These are phyloP conservation scores for Idaea aversata DNA, from an alignment of 2,888 invertebrate species.

Conservation along the genomic window DNA sequence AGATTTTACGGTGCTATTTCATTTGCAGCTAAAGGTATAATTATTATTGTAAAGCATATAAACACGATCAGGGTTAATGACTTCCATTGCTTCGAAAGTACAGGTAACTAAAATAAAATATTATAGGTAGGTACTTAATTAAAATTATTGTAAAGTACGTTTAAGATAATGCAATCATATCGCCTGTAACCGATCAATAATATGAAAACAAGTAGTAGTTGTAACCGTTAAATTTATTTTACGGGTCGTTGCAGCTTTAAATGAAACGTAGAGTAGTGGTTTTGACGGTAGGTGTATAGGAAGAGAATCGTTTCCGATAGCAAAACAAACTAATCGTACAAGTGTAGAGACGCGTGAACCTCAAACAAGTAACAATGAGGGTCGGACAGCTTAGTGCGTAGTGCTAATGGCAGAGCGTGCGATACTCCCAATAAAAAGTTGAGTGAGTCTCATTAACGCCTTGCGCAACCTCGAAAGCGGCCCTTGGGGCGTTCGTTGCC, in stretches of 20 bases:
- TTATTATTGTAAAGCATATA: constrained; percentile 46
- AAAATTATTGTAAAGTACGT: constrained; percentile 33
- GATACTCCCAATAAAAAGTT: constrained; percentile 66
- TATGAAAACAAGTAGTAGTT: constrained; percentile 17
- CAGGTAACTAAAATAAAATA: constrained; percentile 40
- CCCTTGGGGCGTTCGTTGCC: constrained; percentile 75
- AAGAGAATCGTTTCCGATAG: constrained; percentile 23
- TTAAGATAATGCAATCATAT: constrained; percentile 40
- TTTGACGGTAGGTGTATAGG: constrained; percentile 15
- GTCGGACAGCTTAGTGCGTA: constrained; percentile 31
- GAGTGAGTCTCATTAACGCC: constrained; percentile 72
- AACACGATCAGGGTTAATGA: constrained; percentile 59
- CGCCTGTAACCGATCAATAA: constrained; percentile 26
- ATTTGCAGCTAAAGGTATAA: constrained; percentile 39
- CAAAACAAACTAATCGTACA: constrained; percentile 29
- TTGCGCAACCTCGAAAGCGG: constrained; percentile 79
- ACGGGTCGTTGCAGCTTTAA: constrained; percentile 31
- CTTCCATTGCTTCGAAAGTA: constrained; percentile 47
- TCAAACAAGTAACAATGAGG: constrained; percentile 15
- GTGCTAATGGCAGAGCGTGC: constrained; percentile 42
- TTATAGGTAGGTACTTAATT: constrained; percentile 14
- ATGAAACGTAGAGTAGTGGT: constrained; percentile 23
- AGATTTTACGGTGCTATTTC: constrained; percentile 55
- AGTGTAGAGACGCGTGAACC: constrained; percentile 28
- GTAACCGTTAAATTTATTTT: constrained; percentile 28